Conservation (phyloP, 2,797 vertebrate genomes). For the Neostethus bicornis region DNA sequence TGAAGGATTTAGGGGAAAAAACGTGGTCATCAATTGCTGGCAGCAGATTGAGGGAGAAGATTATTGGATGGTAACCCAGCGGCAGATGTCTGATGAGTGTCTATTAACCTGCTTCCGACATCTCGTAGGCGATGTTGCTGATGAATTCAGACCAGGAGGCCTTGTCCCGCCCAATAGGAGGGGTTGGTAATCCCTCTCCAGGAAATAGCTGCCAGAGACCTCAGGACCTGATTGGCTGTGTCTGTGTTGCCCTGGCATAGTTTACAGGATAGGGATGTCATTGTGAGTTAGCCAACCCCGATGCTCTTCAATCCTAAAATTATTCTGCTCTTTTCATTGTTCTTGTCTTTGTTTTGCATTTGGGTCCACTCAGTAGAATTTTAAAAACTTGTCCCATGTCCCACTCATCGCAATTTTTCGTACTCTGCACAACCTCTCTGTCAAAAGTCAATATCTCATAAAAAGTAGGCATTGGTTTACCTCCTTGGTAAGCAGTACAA, state of each 20-base stretch:
- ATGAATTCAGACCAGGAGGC: conserved; percentile 83
- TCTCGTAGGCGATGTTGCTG: conserved; percentile 77
- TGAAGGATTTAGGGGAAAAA: conserved; percentile 68
- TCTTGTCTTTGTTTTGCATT: no score
- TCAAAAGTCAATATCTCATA: conserved; percentile 2
- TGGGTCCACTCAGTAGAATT: neutral
- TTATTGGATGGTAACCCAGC: conserved; percentile 84
- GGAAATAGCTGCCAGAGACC: conserved; percentile 77
- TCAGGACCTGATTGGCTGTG: conserved; percentile 76
- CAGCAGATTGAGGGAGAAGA: conserved; percentile 81
- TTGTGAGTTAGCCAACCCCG: conserved; percentile 59
- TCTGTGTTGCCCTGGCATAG: conserved; percentile 71
- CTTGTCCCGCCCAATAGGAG: conserved; percentile 83
- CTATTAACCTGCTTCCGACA: conserved; percentile 87
- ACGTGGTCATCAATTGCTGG: conserved; percentile 86
- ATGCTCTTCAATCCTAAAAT: conserved; percentile 34
- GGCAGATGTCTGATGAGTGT: conserved; percentile 87
- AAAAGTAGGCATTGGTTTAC: conserved; percentile 15
- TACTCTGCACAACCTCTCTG: neutral
- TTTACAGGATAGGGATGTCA: conserved; percentile 41
- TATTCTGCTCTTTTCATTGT: conserved; percentile 7
- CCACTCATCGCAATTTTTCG: neutral
- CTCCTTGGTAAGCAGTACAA: conserved; percentile 25
- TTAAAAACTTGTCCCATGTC: neutral
- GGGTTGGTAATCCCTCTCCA: conserved; percentile 79